These are phyloP conservation scores for Elymnias hypermnestra DNA, from an alignment of 1,140 invertebrate genomes.

Conservation along the genomic window DNA sequence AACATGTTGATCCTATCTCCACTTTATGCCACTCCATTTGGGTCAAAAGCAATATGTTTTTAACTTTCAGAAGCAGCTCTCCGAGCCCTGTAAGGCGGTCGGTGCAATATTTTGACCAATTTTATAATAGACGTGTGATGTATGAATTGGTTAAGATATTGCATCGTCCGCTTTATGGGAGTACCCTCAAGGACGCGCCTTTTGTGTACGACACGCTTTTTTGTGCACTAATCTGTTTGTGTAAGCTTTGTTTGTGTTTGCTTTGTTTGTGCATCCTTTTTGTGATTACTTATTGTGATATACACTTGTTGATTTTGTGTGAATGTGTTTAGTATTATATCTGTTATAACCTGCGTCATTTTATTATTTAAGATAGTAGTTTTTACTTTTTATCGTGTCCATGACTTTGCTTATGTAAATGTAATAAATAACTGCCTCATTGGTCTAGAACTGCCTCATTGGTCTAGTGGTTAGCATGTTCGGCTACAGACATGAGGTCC, in stretches of 20 bases:
- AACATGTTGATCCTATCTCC: too few relatives aligned
- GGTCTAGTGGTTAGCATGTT: too few relatives aligned
- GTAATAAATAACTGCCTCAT: too few relatives aligned
- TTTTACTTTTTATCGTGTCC: too few relatives aligned
- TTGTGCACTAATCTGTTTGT: constrained; percentile 16
- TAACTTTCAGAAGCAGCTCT: constrained; percentile 12
- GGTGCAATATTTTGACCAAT: constrained; percentile 76
- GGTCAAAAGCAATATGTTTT: background rate
- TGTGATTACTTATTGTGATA: background rate
- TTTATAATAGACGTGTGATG: constrained; percentile 41
- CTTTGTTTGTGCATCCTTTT: constrained; percentile 11
- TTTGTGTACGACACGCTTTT: constrained; percentile 2
- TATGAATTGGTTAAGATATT: constrained; percentile 77
- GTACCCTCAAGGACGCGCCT: constrained; percentile 25
- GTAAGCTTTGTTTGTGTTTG: constrained; percentile 13
- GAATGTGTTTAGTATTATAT: background rate
- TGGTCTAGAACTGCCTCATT: too few relatives aligned
- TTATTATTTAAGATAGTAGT: too few relatives aligned
- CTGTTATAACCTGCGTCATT: too few relatives aligned
- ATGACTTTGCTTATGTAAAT: too few relatives aligned
- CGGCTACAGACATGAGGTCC: too few relatives aligned
- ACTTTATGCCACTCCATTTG: too few relatives aligned
- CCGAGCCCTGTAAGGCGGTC: constrained; percentile 48
- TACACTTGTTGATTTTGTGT: background rate
- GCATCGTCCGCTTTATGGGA: constrained; percentile 65